A percentile compares a stretch with the other conserved stretches of the same genome.
Evolutionary conservation across 2,113 vertebrate species (phyloP).

Genomic region (Microtus pennsylvanicus): DNA sequence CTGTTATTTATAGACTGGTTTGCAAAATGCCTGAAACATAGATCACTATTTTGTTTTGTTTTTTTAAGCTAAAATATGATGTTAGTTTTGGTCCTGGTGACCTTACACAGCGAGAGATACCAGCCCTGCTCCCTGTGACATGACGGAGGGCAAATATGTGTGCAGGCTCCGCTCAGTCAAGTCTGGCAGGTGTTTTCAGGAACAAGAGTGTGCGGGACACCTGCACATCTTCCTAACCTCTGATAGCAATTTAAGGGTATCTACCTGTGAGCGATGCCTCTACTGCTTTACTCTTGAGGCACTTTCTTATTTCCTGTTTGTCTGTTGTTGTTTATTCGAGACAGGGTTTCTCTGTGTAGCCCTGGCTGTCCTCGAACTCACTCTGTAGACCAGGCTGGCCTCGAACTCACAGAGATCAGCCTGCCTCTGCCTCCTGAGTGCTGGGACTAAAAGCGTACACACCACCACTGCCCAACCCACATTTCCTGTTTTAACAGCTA

Average conservation of each 20-base stretch:
- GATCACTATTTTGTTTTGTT: neutral
- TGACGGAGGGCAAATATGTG: neutral
- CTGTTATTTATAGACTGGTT: constrained; percentile 46
- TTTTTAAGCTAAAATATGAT: neutral
- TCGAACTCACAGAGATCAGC: neutral
- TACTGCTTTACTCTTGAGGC: neutral
- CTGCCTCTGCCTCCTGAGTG: neutral
- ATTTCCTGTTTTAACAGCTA: neutral
- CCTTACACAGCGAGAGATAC: neutral
- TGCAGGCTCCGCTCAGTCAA: neutral
- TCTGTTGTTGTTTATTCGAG: neutral
- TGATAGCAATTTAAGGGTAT: neutral
- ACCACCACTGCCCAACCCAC: neutral
- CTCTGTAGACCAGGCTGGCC: neutral
- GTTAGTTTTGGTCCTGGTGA: constrained; percentile 3
- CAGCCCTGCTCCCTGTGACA: neutral
- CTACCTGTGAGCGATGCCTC: neutral
- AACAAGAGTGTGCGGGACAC: neutral
- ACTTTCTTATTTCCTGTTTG: neutral
- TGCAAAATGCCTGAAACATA: constrained; percentile 44
- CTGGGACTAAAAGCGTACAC: neutral
- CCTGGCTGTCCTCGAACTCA: neutral
- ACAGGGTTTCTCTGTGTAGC: neutral
- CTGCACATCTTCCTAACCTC: neutral
- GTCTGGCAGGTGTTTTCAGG: neutral